Percentiles rank a stretch among this genome's conserved stretches.
Evolutionary conservation across 2,113 vertebrate species (phyloP).

Genomic region (Platysternon megacephalum): DNA sequence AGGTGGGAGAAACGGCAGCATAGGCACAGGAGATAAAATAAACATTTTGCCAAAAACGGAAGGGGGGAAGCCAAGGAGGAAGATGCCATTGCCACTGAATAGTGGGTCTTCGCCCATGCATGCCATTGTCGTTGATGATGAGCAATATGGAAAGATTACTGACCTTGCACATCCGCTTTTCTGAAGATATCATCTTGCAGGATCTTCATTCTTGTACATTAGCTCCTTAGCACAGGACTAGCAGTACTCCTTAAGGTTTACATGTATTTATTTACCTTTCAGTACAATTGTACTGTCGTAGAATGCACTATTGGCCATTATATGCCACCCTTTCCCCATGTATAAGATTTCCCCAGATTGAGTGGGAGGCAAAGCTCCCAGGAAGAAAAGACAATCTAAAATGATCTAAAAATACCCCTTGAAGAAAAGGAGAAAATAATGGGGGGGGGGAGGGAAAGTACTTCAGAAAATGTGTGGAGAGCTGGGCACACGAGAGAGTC

Average conservation of each 20-base stretch:
- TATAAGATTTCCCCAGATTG: neutral
- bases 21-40: neutral
- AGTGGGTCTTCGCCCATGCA: neutral
- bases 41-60: neutral
- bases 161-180: neutral
- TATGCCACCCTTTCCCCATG: neutral
- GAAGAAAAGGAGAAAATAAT: neutral
- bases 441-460: neutral
- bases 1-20: neutral
- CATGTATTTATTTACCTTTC: neutral
- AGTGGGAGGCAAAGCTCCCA: neutral
- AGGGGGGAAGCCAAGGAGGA: neutral
- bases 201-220: neutral
- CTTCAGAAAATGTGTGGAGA: neutral
- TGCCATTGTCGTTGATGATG: neutral
- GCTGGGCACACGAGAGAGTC: neutral
- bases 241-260: neutral
- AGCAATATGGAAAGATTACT: neutral
- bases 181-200: neutral
- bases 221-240: rapidly evolving
- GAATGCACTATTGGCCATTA: neutral
- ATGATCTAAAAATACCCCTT: neutral
- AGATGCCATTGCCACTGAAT: neutral
- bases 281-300: neutral
- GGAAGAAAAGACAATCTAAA: neutral